Evolutionary conservation across 2,113 vertebrate species (phyloP), one percentile per base, ranked within the genome.

Genomic region (Sarotherodon lohbergeri): DNA sequence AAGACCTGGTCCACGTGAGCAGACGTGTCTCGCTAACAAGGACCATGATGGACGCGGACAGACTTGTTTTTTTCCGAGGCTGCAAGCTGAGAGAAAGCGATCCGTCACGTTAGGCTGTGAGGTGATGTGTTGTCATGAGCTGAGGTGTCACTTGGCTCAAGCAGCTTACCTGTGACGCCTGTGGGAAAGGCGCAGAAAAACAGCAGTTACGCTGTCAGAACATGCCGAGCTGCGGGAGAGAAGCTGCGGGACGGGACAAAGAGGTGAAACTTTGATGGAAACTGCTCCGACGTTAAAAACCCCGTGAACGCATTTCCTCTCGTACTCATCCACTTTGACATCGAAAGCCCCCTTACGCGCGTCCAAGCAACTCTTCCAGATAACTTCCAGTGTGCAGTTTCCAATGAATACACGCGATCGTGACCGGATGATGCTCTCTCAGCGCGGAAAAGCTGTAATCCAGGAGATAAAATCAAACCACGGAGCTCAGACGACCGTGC

Each of bases 401-500:
- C 63, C 46, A 81, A 80, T 89, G 86, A 88, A 85, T 85, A 93
- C 90, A 91, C 57, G 11, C 87, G 50, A 39, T 85, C 76, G 84
- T 80, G 66, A 63, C 7, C 55, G 80, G 63, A 32, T 46, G 76
- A 79, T 82, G 80, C 68, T 50, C 61, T 55, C 46, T 29, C 10
- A 4, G 6, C 56, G 73, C 24, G 55, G 36, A 17, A 73, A 9
- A 13, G 6, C 73, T 55, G 39, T 87, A 73, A 88, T 84, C 88
- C 84, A 3, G 7, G 39, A n/a, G 54, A 78, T 61, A 1, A 19
- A 81, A 78, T 19, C 11, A 50, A 73, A 16, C 5, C 56, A 3
- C 24, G 27, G 32, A 63, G 39, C 43, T 61, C 11, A 8, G 24
- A 16, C 50, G 54, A 9, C n/a, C 19, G 79, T 3, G 59, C 63